Percentiles rank a stretch among this genome's conserved stretches.
phyloP scores from a whole-genome alignment of 2,797 vertebrate species.

The Prunella strophiata region DNA sequence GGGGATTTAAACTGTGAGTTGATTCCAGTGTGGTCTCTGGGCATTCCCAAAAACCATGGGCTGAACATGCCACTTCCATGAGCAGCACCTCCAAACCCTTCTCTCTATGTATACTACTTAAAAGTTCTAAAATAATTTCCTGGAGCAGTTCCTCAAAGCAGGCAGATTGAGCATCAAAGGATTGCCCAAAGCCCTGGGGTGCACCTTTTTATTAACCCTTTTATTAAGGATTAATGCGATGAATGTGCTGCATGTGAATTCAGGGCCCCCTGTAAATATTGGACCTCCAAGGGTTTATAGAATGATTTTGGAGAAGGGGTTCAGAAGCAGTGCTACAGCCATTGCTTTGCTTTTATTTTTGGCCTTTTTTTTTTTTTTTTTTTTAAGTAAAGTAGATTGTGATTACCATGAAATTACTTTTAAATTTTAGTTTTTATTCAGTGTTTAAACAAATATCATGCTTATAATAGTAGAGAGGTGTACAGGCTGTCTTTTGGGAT shows the following conservation, averaged over 20 bases:
- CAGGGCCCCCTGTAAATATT: background rate
- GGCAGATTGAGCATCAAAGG: constrained; percentile 50
- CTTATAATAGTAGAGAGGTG: background rate
- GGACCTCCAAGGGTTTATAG: background rate
- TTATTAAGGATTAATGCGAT: background rate
- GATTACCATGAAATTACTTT: background rate
- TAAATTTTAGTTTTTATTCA: background rate
- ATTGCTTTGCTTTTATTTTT: background rate
- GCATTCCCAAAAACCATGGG: background rate
- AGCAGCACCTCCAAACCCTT: background rate
- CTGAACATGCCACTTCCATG: background rate
- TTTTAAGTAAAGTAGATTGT: no score
- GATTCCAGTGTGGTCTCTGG: background rate
- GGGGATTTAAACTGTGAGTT: background rate
- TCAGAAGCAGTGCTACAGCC: background rate
- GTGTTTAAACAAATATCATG: background rate
- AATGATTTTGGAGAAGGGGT: background rate
- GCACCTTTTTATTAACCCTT: constrained; percentile 48
- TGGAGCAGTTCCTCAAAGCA: constrained; percentile 16
- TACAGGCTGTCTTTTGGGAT: background rate
- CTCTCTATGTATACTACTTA: constrained; percentile 35
- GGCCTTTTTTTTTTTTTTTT: background rate
- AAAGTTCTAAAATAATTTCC: constrained; percentile 36
- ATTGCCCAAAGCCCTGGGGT: constrained; percentile 30
- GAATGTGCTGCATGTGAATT: constrained; percentile 8